Evolutionary conservation across 2,888 invertebrate species (phyloP).

Genomic region (Melanotus villosus): DNA sequence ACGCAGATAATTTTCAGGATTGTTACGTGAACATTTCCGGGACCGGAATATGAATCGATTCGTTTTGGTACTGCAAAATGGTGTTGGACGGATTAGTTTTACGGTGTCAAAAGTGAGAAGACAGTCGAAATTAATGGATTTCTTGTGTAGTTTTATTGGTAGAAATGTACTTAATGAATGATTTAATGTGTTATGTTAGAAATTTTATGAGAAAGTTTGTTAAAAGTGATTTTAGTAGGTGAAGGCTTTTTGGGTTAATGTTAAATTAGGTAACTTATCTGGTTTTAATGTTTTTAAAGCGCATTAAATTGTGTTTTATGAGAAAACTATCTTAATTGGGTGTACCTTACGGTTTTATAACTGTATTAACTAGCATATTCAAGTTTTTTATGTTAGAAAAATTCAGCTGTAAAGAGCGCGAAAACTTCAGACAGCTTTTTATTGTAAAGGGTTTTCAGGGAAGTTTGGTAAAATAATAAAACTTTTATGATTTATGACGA

Average conservation of each 20-base stretch:
- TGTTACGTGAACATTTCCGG: conserved; percentile 10
- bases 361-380: neutral
- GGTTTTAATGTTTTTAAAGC: too few relatives aligned
- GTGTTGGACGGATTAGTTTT: too few relatives aligned
- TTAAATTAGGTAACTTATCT: too few relatives aligned
- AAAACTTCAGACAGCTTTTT: too few relatives aligned
- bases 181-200: neutral
- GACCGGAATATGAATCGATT: conserved; percentile 2
- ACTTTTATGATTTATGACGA: too few relatives aligned
- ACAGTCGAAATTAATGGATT: conserved; percentile 2
- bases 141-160: neutral
- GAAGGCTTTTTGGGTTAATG: neutral
- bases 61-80: neutral
- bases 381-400: too few relatives aligned
- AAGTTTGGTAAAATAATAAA: too few relatives aligned
- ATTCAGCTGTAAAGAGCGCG: too few relatives aligned
- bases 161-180: neutral
- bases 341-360: neutral
- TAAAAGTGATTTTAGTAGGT: neutral
- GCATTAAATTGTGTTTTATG: neutral
- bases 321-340: neutral
- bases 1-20: neutral
- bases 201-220: neutral
- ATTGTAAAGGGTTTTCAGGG: too few relatives aligned
- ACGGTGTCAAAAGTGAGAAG: neutral